Conservation (phyloP, 2,888 invertebrate species). For the Rhagium mordax region DNA sequence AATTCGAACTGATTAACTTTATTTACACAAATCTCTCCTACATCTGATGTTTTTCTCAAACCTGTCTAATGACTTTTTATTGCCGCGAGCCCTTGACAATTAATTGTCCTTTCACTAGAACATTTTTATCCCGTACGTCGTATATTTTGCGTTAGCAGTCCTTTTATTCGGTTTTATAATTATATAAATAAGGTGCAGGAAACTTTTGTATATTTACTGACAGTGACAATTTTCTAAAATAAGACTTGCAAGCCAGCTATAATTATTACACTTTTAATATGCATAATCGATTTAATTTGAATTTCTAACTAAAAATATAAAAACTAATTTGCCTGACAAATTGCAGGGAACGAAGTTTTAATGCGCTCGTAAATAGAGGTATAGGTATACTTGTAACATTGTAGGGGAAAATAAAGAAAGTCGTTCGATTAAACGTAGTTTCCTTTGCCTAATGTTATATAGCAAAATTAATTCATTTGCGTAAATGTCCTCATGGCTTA, state of each 20-base stretch:
- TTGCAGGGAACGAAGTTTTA: neutral
- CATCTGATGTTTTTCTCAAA: too few relatives aligned
- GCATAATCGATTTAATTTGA: neutral
- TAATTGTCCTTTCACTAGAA: too few relatives aligned
- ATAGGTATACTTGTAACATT: neutral
- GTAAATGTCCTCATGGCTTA: neutral
- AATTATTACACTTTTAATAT: neutral
- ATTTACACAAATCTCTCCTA: too few relatives aligned
- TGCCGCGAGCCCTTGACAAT: too few relatives aligned
- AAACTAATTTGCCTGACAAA: neutral
- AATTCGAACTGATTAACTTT: too few relatives aligned
- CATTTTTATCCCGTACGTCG: too few relatives aligned
- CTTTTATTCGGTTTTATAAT: too few relatives aligned
- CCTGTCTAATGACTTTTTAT: too few relatives aligned
- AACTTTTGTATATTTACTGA: neutral
- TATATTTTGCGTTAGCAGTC: too few relatives aligned
- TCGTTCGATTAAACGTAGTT: neutral
- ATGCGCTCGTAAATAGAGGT: neutral
- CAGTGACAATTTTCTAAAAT: neutral
- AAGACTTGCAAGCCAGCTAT: neutral
- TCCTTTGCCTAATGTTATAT: neutral
- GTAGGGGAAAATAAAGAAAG: neutral
- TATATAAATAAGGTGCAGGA: neutral
- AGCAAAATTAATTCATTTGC: neutral
- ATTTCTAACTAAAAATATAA: neutral